Conservation (phyloP, 2,797 vertebrate genomes). For the Echiichthys vipera region DNA sequence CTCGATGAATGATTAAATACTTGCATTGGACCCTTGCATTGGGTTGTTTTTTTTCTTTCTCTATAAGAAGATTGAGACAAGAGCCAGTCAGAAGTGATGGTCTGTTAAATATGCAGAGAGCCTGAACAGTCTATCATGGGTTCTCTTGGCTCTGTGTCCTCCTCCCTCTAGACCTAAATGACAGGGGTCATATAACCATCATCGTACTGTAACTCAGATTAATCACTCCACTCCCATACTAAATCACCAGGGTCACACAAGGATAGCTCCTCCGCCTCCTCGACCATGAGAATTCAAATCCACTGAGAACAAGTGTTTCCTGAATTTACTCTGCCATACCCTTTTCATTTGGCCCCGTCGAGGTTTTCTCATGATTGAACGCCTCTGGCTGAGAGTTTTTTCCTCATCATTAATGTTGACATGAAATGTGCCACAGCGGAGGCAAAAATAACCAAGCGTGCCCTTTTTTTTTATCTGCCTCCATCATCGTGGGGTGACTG, state of each 20-base stretch:
- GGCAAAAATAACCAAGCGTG: constrained; percentile 35
- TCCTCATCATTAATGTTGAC: constrained; percentile 35
- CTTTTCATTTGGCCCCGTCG: constrained; percentile 48
- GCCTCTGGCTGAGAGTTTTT: not conserved
- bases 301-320: constrained; percentile 40
- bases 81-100: not conserved
- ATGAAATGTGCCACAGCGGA: constrained; percentile 32
- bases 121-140: not conserved
- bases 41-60: not conserved
- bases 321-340: constrained; percentile 34
- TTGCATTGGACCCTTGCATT: not conserved
- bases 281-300: constrained; percentile 33
- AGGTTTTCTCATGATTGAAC: constrained; percentile 45
- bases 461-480: not conserved
- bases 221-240: constrained; percentile 39
- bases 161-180: constrained; percentile 23
- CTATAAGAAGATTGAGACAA: not conserved
- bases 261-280: constrained; percentile 47
- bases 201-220: constrained; percentile 34
- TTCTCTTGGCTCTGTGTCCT: not conserved
- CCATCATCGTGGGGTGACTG: constrained; percentile 4
- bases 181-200: constrained; percentile 46
- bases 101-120: not conserved
- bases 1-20: not conserved
- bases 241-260: constrained; percentile 55